A percentile compares a stretch with the other conserved stretches of the same genome.
Evolutionary conservation across 2,113 vertebrate species (phyloP).

Genomic region (Cephalopterus ornatus): DNA sequence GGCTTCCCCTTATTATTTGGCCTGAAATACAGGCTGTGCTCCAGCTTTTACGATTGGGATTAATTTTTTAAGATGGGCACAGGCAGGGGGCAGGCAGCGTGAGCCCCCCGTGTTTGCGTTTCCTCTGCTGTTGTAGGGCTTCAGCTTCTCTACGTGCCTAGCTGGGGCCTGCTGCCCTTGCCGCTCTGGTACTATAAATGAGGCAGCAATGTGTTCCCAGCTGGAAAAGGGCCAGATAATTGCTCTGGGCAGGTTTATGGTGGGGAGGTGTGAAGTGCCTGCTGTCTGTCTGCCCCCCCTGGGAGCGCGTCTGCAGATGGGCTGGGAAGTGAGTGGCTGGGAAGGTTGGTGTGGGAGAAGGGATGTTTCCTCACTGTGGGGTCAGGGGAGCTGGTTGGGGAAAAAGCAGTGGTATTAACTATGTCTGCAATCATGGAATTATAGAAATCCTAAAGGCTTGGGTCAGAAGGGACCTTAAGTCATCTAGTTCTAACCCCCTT

Average conservation of each 20-base stretch:
- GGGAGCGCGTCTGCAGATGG: not conserved
- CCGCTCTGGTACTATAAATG: conserved; percentile 62
- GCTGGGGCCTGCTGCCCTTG: conserved; percentile 14
- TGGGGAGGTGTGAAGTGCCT: conserved; percentile 75
- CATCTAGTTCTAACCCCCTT: not conserved
- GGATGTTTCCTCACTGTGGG: rapidly evolving
- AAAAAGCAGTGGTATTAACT: rapidly evolving
- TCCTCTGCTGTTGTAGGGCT: not conserved
- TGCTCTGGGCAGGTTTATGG: conserved; percentile 80
- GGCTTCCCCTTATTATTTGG: not conserved
- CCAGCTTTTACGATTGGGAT: not conserved
- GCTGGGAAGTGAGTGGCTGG: not conserved
- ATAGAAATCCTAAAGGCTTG: not conserved
- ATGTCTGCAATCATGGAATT: not conserved
- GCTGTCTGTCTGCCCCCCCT: conserved; percentile 41
- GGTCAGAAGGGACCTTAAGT: not conserved
- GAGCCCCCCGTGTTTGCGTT: not conserved
- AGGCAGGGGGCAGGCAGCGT: not conserved
- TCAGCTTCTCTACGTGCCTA: not conserved
- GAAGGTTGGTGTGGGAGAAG: not conserved
- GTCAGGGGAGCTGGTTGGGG: not conserved
- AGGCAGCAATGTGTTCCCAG: conserved; percentile 46
- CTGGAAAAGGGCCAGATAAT: conserved; percentile 61
- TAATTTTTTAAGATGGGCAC: not conserved
- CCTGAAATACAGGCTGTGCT: not conserved